Evolutionary conservation across 2,113 vertebrate genomes (phyloP).

Genomic region (Sturnus vulgaris): DNA sequence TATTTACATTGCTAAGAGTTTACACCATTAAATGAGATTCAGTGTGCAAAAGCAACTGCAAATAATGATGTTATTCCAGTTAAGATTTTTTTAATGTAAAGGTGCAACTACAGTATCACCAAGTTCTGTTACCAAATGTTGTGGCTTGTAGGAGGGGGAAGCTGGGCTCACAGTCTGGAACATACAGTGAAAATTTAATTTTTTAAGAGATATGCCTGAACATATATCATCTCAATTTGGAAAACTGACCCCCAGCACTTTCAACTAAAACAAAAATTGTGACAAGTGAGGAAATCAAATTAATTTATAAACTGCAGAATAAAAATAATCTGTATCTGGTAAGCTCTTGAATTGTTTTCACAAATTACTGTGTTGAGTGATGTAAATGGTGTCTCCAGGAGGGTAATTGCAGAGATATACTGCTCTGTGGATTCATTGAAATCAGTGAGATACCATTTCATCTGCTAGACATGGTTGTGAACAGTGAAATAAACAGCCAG

Average conservation of each 20-base stretch:
- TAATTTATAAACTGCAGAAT: background rate
- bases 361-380: background rate
- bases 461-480: background rate
- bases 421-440: background rate
- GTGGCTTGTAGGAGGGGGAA: background rate
- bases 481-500: background rate
- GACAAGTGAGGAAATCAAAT: background rate
- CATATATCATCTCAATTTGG: background rate
- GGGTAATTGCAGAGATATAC: background rate
- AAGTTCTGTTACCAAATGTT: background rate
- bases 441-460: background rate
- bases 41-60: background rate
- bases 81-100: background rate
- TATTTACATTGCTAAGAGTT: background rate
- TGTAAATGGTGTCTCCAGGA: background rate
- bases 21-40: background rate
- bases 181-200: background rate
- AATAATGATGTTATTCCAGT: background rate
- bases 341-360: background rate
- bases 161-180: background rate
- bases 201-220: background rate
- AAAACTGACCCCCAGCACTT: background rate
- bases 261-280: background rate
- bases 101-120: background rate
- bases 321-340: background rate